Percentiles rank a stretch among this genome's conserved stretches.
Evolutionary conservation across 1,140 invertebrate species (phyloP).

Genomic region (Drosophila azteca): DNA sequence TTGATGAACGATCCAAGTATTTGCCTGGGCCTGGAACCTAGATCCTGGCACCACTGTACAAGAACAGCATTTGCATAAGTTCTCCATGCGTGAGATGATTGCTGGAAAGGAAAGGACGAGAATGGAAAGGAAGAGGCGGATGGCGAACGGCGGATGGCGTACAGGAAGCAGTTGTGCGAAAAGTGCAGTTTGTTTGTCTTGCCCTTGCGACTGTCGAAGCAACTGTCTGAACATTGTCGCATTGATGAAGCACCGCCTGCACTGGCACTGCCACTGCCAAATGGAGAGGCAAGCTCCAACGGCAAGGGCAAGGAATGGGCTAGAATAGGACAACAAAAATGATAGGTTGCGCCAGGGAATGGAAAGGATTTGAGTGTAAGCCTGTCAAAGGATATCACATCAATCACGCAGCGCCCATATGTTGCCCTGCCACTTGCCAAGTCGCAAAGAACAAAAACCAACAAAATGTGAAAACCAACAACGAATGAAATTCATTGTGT

Average conservation of each 20-base stretch:
- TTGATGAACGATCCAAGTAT: no score
- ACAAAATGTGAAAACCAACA: not conserved
- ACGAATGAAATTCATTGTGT: not conserved
- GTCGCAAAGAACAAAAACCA: constrained; percentile 28
- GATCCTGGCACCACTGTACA: no score
- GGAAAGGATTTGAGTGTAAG: constrained; percentile 20
- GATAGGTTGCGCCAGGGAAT: constrained; percentile 7
- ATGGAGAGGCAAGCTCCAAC: no score
- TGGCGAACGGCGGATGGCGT: not conserved
- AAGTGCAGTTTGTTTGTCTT: constrained; percentile 63
- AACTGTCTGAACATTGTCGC: constrained; percentile 55
- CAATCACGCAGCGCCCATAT: constrained; percentile 53
- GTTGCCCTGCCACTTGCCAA: constrained; percentile 26
- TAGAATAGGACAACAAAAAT: not conserved
- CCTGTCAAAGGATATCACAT: constrained; percentile 50
- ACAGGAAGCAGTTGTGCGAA: constrained; percentile 31
- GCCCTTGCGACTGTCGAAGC: constrained; percentile 50
- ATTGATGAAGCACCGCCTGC: constrained; percentile 54
- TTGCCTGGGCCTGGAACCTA: no score
- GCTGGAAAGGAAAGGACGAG: not conserved
- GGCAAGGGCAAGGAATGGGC: no score
- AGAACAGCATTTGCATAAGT: constrained; percentile 32
- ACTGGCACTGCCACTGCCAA: no score
- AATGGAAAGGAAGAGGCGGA: no score
- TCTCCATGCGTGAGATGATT: constrained; percentile 10